Evolutionary conservation across 2,888 invertebrate species (phyloP).

Genomic region (Noctua comes): DNA sequence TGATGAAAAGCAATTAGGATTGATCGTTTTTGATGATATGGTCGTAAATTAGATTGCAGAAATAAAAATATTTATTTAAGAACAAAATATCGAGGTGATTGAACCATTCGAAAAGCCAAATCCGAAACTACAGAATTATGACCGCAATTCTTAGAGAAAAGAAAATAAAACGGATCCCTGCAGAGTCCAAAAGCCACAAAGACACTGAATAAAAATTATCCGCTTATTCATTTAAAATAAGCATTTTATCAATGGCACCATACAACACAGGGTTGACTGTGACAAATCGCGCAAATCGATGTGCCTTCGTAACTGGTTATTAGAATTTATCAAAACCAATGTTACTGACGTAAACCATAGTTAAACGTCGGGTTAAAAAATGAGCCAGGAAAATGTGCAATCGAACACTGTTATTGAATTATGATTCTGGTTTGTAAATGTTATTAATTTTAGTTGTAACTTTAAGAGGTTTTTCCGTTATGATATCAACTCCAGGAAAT

Average conservation of each 20-base stretch:
- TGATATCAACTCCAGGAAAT: constrained; percentile 26
- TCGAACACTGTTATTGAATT: constrained; percentile 65
- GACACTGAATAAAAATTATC: constrained; percentile 45
- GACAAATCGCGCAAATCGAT: constrained; percentile 74
- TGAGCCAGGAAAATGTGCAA: constrained; percentile 70
- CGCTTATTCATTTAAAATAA: constrained; percentile 36
- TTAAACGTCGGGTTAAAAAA: constrained; percentile 79
- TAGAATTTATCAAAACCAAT: constrained; percentile 81
- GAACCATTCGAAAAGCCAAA: background rate
- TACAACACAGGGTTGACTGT: constrained; percentile 57
- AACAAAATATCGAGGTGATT: background rate
- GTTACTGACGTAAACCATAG: constrained; percentile 77
- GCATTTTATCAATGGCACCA: constrained; percentile 59
- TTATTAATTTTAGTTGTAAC: constrained; percentile 56
- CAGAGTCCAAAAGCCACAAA: constrained; percentile 1
- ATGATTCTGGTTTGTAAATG: constrained; percentile 54
- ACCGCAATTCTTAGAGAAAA: background rate
- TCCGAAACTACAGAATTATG: background rate
- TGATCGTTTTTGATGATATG: constrained; percentile 11
- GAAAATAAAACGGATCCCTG: background rate
- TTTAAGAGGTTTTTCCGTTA: constrained; percentile 45
- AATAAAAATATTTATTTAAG: constrained; percentile 14
- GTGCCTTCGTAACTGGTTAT: constrained; percentile 74
- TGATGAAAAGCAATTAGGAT: constrained; percentile 40
- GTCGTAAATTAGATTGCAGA: constrained; percentile 3